Evolutionary conservation across 2,797 vertebrate genomes (phyloP).

Genomic region (Notolepis coatsorum): DNA sequence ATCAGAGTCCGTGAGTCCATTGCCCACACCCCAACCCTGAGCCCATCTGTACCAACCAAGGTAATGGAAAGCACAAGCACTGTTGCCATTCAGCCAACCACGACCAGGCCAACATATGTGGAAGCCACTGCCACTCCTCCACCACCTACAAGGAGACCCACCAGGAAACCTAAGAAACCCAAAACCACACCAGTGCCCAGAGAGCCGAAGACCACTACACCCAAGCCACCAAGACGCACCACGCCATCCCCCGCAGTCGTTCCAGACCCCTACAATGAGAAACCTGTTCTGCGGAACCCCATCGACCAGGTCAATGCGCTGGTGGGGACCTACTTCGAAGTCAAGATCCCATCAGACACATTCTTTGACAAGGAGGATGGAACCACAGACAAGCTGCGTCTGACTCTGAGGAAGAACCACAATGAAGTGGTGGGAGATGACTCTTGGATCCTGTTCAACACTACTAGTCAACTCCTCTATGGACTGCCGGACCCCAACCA

Average conservation of each 20-base stretch:
- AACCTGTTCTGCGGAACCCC: conserved; percentile 89
- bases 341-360: conserved; percentile 96
- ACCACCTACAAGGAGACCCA: conserved; percentile 82
- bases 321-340: conserved; percentile 97
- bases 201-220: conserved; percentile 84
- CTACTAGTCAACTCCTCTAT: conserved; percentile 95
- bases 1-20: conserved; percentile 88
- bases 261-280: conserved; percentile 82
- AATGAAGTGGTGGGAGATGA: conserved; percentile 88
- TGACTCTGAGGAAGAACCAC: conserved; percentile 90
- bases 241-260: conserved; percentile 79
- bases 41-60: conserved; percentile 88
- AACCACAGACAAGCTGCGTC: conserved; percentile 94
- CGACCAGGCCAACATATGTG: conserved; percentile 82
- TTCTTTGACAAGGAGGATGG: conserved; percentile 97
- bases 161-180: conserved; percentile 84
- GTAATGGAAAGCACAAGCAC: conserved; percentile 86
- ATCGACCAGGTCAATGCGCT: conserved; percentile 92
- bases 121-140: conserved; percentile 87
- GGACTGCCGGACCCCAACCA: conserved; percentile 89
- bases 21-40: conserved; percentile 88
- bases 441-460: conserved; percentile 98
- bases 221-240: conserved; percentile 79
- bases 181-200: conserved; percentile 86
- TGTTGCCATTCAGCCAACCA: conserved; percentile 83